A percentile compares a stretch with the other conserved stretches of the same genome.
Conservation (phyloP, 2,113 vertebrate species). For the Eulemur macaco region DNA sequence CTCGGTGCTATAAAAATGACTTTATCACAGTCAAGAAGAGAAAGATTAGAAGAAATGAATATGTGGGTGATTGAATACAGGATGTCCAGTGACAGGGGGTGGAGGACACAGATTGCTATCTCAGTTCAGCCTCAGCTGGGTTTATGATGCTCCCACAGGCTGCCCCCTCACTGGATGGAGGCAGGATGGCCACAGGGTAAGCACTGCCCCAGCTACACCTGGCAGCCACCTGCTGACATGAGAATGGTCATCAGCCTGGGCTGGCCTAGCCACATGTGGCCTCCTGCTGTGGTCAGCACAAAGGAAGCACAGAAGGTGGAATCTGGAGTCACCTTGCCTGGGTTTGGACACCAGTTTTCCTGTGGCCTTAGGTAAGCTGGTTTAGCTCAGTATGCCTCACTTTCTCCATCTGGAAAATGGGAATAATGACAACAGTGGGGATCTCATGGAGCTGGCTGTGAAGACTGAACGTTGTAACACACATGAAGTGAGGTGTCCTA, state of each 20-base stretch:
- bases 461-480: not conserved
- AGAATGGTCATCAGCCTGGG: not conserved
- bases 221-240: not conserved
- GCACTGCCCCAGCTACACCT: not conserved
- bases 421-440: not conserved
- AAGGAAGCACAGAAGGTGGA: not conserved
- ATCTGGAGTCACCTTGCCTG: not conserved
- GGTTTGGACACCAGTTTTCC: not conserved
- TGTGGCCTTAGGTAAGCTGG: not conserved
- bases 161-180: not conserved
- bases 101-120: constrained; percentile 17
- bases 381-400: not conserved
- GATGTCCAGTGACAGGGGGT: constrained; percentile 69
- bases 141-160: not conserved
- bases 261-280: not conserved
- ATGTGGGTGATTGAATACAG: constrained; percentile 84
- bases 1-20: constrained; percentile 81
- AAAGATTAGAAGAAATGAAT: constrained; percentile 84
- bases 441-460: not conserved
- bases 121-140: not conserved
- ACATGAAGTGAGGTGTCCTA: not conserved
- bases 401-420: not conserved
- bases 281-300: not conserved
- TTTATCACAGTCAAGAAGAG: constrained; percentile 80
- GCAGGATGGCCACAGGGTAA: not conserved